Percentiles rank a stretch among this genome's conserved stretches.
Conservation (phyloP, 1,140 invertebrate species). For the Drosophila chauvacae region DNA sequence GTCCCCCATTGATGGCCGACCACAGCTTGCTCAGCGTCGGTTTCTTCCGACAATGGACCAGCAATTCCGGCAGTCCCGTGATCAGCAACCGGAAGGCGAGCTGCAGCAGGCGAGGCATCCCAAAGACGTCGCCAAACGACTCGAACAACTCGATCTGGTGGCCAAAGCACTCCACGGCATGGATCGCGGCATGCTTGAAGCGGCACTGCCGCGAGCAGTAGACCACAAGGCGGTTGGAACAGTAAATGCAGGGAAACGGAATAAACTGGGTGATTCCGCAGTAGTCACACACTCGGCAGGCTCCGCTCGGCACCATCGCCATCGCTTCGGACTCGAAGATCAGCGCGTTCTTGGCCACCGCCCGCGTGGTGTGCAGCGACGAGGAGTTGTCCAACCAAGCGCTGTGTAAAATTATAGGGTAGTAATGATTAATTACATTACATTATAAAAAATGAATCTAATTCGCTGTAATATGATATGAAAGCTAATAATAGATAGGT, state of each 20-base stretch:
- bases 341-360: slow-evolving; percentile 54
- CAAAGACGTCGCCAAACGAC: slow-evolving; percentile 59
- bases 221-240: slow-evolving; percentile 68
- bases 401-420: slow-evolving; percentile 6
- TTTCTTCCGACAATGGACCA: slow-evolving; percentile 65
- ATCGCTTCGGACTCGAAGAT: slow-evolving; percentile 63
- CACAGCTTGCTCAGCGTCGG: slow-evolving; percentile 67
- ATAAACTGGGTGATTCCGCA: slow-evolving; percentile 68
- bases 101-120: slow-evolving; percentile 62
- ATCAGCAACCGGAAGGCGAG: slow-evolving; percentile 65
- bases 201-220: slow-evolving; percentile 70
- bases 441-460: background rate
- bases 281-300: slow-evolving; percentile 65
- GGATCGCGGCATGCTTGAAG: slow-evolving; percentile 64
- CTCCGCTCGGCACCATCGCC: slow-evolving; percentile 65
- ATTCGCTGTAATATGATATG: background rate
- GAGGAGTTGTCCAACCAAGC: slow-evolving; percentile 66
- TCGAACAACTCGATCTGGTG: slow-evolving; percentile 72
- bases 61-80: slow-evolving; percentile 60
- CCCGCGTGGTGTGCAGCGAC: slow-evolving; percentile 52
- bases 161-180: slow-evolving; percentile 64
- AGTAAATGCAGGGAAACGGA: slow-evolving; percentile 73
- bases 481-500: no score
- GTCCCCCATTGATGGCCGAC: slow-evolving; percentile 60
- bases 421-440: background rate